Evolutionary conservation across 2,888 invertebrate genomes (phyloP).

Genomic region (Sarcophaga caerulescens): DNA sequence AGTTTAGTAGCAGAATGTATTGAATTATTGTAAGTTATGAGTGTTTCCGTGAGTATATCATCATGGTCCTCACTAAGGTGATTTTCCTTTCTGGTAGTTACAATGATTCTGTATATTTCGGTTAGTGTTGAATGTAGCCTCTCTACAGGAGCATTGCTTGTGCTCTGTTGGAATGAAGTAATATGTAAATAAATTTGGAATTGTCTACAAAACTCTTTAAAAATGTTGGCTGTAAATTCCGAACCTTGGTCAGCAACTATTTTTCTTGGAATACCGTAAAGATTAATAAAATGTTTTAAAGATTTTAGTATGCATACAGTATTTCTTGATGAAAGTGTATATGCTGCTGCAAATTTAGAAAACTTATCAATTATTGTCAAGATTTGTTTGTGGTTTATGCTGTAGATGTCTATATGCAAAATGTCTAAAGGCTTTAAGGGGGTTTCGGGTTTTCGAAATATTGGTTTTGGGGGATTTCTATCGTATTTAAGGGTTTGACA

Average conservation of each 20-base stretch:
- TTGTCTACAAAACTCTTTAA: constrained; percentile 20
- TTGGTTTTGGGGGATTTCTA: constrained; percentile 60
- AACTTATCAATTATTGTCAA: constrained; percentile 47
- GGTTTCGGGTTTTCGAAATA: constrained; percentile 56
- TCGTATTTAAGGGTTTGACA: too few species aligned
- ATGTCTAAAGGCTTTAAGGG: constrained; percentile 53
- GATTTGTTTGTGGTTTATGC: constrained; percentile 53
- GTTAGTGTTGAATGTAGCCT: constrained; percentile 16
- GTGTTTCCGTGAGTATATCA: constrained; percentile 28
- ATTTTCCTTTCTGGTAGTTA: constrained; percentile 28
- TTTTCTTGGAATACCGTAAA: constrained; percentile 11
- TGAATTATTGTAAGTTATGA: constrained; percentile 16
- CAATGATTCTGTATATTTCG: constrained; percentile 52
- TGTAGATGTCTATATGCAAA: constrained; percentile 65
- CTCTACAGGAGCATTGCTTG: constrained; percentile 5
- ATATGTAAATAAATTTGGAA: constrained; percentile 16
- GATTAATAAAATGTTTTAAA: constrained; percentile 11
- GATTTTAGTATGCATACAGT: too few species aligned
- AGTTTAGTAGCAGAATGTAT: constrained; percentile 27
- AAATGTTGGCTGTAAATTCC: constrained; percentile 21
- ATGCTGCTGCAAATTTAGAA: too few species aligned
- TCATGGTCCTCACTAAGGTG: constrained; percentile 19
- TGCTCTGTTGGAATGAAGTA: constrained; percentile 27
- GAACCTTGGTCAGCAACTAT: constrained; percentile 32
- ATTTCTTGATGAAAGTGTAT: constrained; percentile 10